These are phyloP conservation scores for Hecatera dysodea DNA, from an alignment of 2,888 invertebrate genomes.

Conservation along the genomic window DNA sequence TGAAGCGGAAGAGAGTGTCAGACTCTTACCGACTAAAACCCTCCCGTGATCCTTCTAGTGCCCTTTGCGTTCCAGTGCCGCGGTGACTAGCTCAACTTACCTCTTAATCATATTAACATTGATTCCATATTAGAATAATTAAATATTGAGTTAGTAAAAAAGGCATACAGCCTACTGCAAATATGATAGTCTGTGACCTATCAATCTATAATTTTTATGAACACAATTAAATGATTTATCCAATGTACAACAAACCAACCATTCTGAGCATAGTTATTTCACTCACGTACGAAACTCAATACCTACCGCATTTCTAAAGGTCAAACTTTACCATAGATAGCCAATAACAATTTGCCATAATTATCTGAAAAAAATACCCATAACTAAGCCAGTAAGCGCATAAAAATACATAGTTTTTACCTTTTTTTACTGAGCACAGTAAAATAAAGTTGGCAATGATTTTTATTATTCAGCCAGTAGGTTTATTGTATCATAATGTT, in stretches of 20 bases:
- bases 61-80: no score
- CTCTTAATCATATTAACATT: no score
- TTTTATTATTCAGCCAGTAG: constrained; percentile 53
- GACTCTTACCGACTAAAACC: no score
- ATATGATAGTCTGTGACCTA: background rate
- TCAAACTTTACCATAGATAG: constrained; percentile 17
- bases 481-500: constrained; percentile 42
- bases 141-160: no score
- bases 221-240: background rate
- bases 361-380: constrained; percentile 40
- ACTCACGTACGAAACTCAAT: constrained; percentile 1
- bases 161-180: no score
- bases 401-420: constrained; percentile 49
- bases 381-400: constrained; percentile 8
- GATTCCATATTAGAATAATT: no score
- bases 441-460: constrained; percentile 50
- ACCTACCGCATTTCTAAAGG: constrained; percentile 17
- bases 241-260: background rate
- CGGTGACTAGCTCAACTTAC: no score
- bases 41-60: no score
- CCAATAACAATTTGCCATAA: constrained; percentile 38
- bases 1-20: no score
- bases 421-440: constrained; percentile 39
- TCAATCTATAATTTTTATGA: background rate
- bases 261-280: constrained; percentile 3